Evolutionary conservation across 2,888 invertebrate genomes (phyloP).

Genomic region (Toxonevra muliebris): DNA sequence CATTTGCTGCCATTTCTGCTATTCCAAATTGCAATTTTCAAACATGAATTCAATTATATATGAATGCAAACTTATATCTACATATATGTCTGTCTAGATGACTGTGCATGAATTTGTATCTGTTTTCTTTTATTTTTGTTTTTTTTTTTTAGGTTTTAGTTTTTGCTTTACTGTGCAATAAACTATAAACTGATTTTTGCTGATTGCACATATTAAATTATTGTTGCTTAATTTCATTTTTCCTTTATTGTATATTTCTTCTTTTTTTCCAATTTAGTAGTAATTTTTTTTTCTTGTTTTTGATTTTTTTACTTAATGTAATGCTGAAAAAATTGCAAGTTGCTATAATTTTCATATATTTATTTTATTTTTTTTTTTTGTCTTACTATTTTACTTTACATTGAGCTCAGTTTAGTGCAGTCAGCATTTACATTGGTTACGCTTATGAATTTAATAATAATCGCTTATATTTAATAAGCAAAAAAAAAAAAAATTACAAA

Average conservation of each 20-base stretch:
- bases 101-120: constrained; percentile 16
- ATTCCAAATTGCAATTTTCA: constrained; percentile 43
- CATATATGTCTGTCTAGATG: no score
- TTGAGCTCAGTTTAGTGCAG: no score
- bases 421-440: no score
- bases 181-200: constrained; percentile 5
- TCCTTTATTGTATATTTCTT: not conserved
- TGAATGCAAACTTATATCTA: constrained; percentile 24
- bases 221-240: constrained; percentile 2
- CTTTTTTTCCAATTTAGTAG: no score
- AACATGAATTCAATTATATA: constrained; percentile 27
- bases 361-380: not conserved
- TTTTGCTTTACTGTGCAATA: constrained; percentile 8
- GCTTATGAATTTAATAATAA: no score
- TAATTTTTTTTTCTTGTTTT: no score
- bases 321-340: not conserved
- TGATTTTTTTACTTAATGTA: not conserved
- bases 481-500: no score
- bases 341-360: not conserved
- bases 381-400: not conserved
- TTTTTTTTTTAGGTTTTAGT: constrained; percentile 4
- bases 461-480: no score
- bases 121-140: constrained; percentile 17
- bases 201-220: constrained; percentile 4
- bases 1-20: constrained; percentile 27